Conservation (phyloP, 2,113 vertebrate genomes). For the Apteryx mantelli region DNA sequence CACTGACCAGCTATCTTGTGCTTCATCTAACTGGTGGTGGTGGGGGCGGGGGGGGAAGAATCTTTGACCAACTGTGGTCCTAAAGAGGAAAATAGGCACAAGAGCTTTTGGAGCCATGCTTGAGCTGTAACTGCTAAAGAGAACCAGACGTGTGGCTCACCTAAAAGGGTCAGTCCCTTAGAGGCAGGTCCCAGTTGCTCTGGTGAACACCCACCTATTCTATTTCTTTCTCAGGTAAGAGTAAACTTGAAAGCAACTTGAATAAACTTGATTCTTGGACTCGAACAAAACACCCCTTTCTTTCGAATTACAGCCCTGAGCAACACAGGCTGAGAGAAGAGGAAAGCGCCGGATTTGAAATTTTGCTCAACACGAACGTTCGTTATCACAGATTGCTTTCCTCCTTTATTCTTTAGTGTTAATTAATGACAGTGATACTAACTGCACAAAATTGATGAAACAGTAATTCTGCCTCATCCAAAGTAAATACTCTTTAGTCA, state of each 20-base stretch:
- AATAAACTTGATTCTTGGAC: constrained; percentile 53
- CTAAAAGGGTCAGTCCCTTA: background rate
- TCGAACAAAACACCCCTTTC: constrained; percentile 51
- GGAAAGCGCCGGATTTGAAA: constrained; percentile 17
- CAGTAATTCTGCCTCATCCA: constrained; percentile 14
- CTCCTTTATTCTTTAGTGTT: constrained; percentile 31
- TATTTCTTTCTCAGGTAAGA: constrained; percentile 44
- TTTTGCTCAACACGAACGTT: background rate
- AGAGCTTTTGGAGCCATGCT: background rate
- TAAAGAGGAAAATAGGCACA: background rate
- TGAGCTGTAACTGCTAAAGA: background rate
- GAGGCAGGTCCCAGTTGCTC: background rate
- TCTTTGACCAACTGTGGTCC: background rate
- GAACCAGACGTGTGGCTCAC: background rate
- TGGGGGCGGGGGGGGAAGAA: too few species aligned
- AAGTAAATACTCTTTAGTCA: constrained; percentile 17
- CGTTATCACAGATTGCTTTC: constrained; percentile 13
- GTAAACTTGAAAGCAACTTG: constrained; percentile 44
- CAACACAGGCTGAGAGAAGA: constrained; percentile 17
- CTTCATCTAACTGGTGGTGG: background rate
- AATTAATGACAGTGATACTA: constrained; percentile 23
- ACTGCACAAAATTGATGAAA: constrained; percentile 22
- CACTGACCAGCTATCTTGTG: background rate
- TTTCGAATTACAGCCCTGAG: constrained; percentile 54
- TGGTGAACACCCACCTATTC: background rate